phyloP scores from a whole-genome alignment of 2,797 vertebrate genomes.

The Pseudopleuronectes americanus region DNA sequence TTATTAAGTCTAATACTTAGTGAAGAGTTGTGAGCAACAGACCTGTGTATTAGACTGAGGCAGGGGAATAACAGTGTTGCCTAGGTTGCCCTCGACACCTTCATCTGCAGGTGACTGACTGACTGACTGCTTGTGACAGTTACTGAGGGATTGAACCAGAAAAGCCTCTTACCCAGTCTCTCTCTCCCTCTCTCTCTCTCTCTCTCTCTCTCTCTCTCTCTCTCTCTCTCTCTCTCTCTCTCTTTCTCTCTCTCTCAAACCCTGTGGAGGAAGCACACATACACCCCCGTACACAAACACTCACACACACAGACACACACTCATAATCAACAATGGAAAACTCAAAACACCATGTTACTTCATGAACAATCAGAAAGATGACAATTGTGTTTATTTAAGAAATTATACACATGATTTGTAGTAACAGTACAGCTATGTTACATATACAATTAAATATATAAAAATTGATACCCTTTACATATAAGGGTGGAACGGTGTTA shows the following conservation, averaged over 20 bases:
- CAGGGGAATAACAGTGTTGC: conserved; percentile 60
- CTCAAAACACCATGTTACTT: not conserved
- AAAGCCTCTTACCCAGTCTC: conserved; percentile 83
- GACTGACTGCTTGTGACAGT: conserved; percentile 86
- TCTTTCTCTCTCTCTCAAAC: not conserved
- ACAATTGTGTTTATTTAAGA: no score
- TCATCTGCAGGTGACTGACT: conserved; percentile 86
- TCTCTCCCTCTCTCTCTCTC: conserved; percentile 34
- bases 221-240: not conserved
- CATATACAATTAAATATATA: no score
- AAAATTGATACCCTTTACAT: no score
- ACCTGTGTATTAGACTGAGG: conserved; percentile 20
- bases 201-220: conserved; percentile 13
- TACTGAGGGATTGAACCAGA: conserved; percentile 80
- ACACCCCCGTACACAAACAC: not conserved
- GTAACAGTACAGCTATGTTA: no score
- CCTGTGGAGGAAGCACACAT: conserved; percentile 7
- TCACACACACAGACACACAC: not conserved
- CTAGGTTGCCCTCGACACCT: conserved; percentile 68
- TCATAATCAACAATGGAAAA: not conserved
- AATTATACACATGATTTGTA: no score
- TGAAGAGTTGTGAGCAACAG: not conserved
- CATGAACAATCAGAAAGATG: not conserved
- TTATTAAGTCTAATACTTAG: not conserved
- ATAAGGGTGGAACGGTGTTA: no score